Base-by-base conservation (phyloP, 2,797 vertebrate genomes). In the Pteronotus mesoamericanus region DNA sequence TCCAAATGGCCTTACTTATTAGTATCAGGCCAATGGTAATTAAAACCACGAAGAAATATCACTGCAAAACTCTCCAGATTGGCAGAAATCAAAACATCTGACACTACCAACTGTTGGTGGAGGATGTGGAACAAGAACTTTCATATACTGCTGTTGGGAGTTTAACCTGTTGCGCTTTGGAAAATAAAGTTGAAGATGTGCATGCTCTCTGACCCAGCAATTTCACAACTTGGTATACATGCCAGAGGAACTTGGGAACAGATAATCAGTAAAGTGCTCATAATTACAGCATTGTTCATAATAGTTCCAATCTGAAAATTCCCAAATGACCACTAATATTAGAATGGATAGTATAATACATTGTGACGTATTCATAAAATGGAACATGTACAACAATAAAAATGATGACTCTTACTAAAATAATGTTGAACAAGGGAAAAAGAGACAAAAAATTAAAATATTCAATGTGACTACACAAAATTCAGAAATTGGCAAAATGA, bases 141-240 rank as follows among this genome's bases (percentile, higher is more conserved):
- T 75, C 42, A 72, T 6, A 66, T 72, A 46, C 16, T 89, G 22
- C 29, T 66, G 37, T 1, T 61, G n/a, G 48, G 44, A 86, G 12
- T 84, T 82, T 55, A 92, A 90, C 90, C 14, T 64, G 79, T 44
- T 61, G 68, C 15, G 86, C 74, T 94, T 48, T 64, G 44, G 89
- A 91, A 97, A 93, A 77, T 39, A 94, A 48, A 84, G 79, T 26
- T 68, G 61, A 95, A 90, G 48, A 79, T 85, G 12, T 48, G 42
- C 53, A 78, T 78, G 74, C 3, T 61, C 24, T 84, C 75, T 83
- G 91, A 91, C 42, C 32, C 24, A 79, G 57, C 32, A 75, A 90
- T 59, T 53, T 55, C 32, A 87, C n/a, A 46, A n/a, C 55, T 44
- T 85, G 57, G 77, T 42, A 68, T 72, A 75, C 14, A 19, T 6